These are phyloP conservation scores for Drosophila falleni DNA, from an alignment of 2,888 invertebrate species.

Conservation along the genomic window DNA sequence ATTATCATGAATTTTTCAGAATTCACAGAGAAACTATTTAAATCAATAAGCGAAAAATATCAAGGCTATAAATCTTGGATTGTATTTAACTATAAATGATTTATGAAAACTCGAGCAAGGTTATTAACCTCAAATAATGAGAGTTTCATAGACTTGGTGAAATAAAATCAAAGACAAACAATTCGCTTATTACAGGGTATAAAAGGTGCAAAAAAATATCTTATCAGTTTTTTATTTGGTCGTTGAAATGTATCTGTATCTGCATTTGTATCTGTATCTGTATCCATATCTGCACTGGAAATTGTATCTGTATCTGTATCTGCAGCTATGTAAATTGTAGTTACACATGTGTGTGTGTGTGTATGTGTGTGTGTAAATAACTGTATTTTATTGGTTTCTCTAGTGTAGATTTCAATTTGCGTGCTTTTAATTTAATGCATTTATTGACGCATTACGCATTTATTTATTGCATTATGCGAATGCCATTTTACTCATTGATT, in stretches of 20 bases:
- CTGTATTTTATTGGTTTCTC: conserved; percentile 21
- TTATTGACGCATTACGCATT: conserved; percentile 48
- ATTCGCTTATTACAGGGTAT: conserved; percentile 10
- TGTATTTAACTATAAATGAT: no score
- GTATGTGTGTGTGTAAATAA: conserved; percentile 8
- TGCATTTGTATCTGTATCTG: no score
- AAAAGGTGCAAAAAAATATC: not conserved
- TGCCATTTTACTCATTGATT: conserved; percentile 28
- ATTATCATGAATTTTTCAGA: not conserved
- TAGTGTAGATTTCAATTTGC: conserved; percentile 56
- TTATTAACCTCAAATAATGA: no score
- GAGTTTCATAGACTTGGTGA: no score
- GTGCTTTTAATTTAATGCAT: conserved; percentile 54
- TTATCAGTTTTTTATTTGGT: conserved; percentile 25
- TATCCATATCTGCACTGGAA: not conserved
- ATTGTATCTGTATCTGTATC: conserved; percentile 2
- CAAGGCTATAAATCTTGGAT: no score
- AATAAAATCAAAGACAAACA: not conserved
- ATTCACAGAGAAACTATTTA: not conserved
- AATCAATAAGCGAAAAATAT: not conserved
- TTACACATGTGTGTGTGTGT: not conserved
- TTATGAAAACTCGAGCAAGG: no score
- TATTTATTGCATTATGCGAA: conserved; percentile 52
- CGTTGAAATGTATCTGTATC: conserved; percentile 17
- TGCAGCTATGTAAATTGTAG: conserved; percentile 7